Conservation (phyloP, 2,888 invertebrate species). For the Dasysyrphus albostriatus region DNA sequence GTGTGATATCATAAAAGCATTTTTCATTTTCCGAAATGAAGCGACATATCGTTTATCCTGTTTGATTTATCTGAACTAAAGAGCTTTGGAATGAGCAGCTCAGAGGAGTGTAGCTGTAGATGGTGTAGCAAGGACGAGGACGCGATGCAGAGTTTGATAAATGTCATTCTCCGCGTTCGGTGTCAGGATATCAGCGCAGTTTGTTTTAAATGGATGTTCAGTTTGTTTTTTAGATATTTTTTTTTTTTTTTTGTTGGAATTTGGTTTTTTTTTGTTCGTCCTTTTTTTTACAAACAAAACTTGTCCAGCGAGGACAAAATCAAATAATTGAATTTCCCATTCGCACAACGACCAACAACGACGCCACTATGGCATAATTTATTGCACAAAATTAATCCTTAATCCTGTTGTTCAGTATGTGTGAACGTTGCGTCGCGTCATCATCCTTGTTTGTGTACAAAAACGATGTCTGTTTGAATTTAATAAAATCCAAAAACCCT, state of each 20-base stretch:
- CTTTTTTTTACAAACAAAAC: slow-evolving; percentile 37
- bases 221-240: slow-evolving; percentile 30
- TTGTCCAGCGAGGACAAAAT: slow-evolving; percentile 66
- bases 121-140: slow-evolving; percentile 41
- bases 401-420: slow-evolving; percentile 64
- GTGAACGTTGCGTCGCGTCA: slow-evolving; percentile 1
- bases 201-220: slow-evolving; percentile 74
- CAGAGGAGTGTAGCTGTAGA: background rate
- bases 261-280: background rate
- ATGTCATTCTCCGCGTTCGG: slow-evolving; percentile 76
- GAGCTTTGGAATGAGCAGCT: slow-evolving; percentile 66
- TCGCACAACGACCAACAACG: slow-evolving; percentile 42
- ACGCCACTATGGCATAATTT: slow-evolving; percentile 66
- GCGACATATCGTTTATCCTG: slow-evolving; percentile 81
- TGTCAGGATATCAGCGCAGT: slow-evolving; percentile 76
- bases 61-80: slow-evolving; percentile 80
- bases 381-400: slow-evolving; percentile 74
- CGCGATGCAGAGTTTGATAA: slow-evolving; percentile 75
- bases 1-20: slow-evolving; percentile 80
- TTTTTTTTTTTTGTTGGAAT: slow-evolving; percentile 24
- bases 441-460: slow-evolving; percentile 14
- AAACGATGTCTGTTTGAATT: slow-evolving; percentile 30
- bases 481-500: slow-evolving; percentile 62
- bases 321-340: slow-evolving; percentile 74
- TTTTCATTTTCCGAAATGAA: slow-evolving; percentile 80